Evolutionary conservation across 1,140 invertebrate species (phyloP), one percentile per base, ranked within the genome.

Genomic region (Goniozus legneri): DNA sequence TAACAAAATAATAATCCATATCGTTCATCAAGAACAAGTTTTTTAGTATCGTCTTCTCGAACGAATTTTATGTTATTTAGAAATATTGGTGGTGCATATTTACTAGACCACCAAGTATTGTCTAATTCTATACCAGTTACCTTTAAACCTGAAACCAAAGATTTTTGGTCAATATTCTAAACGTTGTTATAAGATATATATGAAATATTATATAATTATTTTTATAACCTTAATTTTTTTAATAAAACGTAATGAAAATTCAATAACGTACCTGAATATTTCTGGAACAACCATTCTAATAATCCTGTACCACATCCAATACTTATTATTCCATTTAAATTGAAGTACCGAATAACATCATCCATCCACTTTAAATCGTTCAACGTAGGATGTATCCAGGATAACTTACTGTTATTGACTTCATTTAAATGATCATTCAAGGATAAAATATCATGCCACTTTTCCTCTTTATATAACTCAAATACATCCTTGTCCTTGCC

Each of bases 1-100:
- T 89, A 89, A 58, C 86, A 89, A 61, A 89, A 89, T 18, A 89
- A 56, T 37, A 88, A 55, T 0, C 83, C 84, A 41, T 77, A 77
- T n/a, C 69, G 63, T 15, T 63, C 36, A 6, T 69, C 53, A 21
- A 73, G 37, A 30, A 39, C 22, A 31, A 64, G 39, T 16, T 48
- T 64, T 8, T 50, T 53, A 13, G 51, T 62, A 10, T 74, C 60
- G 7, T 64, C 57, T 40, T 77, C 70, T 24, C 47, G 54, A 70
- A 67, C 16, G 44, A 79, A 75, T 15, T 57, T 21, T 1, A 67
- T 45, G 19, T 68, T 54, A 33, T 72, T 62, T 30, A 83, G 70
- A 41, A 83, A 84, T 36, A 64, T 59, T 0, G 77, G 75, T 20
- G 78, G 74, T 4, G 80, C 76, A 58, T 84, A 83, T 50, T 71